A percentile compares a stretch with the other conserved stretches of the same genome.
phyloP scores from a whole-genome alignment of 2,797 vertebrate species.

The Perodicticus potto region DNA sequence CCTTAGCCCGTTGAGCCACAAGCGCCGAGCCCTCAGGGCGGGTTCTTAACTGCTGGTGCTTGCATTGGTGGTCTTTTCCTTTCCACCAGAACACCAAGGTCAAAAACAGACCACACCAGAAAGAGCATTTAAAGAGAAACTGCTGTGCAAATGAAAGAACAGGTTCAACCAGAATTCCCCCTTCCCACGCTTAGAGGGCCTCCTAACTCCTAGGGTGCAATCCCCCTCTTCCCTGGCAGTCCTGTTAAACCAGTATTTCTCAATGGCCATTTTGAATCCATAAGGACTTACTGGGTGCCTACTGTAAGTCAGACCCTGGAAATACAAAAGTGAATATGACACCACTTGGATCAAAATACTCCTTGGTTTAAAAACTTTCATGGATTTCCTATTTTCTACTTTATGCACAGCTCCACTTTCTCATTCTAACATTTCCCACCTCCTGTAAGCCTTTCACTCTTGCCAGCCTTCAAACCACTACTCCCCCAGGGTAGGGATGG shows the following conservation, averaged over 20 bases:
- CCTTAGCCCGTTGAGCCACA: no score
- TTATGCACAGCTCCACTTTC: neutral
- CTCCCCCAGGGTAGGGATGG: no score
- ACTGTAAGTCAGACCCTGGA: neutral
- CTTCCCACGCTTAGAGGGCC: neutral
- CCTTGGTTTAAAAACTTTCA: neutral
- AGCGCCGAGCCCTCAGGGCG: no score
- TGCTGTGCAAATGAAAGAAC: neutral
- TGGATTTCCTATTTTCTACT: neutral
- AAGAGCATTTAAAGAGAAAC: neutral
- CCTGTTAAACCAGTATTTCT: neutral
- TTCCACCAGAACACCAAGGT: neutral
- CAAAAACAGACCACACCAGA: neutral
- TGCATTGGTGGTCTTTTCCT: neutral
- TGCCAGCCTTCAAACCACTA: neutral
- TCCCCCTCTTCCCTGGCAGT: neutral
- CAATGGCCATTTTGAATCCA: neutral
- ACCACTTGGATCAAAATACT: neutral
- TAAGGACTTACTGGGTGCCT: neutral
- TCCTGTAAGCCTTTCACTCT: neutral
- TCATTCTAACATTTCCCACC: neutral
- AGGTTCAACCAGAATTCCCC: neutral
- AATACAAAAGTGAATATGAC: neutral
- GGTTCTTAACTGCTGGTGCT: neutral
- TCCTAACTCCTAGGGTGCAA: neutral